Evolutionary conservation across 2,888 invertebrate species (phyloP), one percentile per base, ranked within the genome.

Genomic region (Tridacna crocea): DNA sequence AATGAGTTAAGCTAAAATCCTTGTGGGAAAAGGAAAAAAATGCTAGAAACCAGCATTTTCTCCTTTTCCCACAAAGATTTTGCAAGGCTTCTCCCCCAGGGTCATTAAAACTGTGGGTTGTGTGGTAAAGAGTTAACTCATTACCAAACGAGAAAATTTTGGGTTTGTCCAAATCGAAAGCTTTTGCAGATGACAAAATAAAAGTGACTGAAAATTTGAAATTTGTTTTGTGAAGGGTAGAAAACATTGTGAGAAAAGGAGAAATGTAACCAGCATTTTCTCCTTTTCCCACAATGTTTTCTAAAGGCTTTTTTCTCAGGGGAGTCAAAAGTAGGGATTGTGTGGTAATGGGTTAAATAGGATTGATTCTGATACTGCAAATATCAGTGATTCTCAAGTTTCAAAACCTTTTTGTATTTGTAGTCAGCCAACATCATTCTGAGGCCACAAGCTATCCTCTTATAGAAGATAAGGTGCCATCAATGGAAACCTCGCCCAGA

Each of bases 401-500:
- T 36, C 61, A 10, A 22, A 61, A n/a, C 13, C n/a, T n/a, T n/a
- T 26, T 19, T 3, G 13, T 13, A 24, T 61, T 61, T 61, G 36
- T 36, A 2, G 8, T 8, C 36, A 36, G 36, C 36, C 36, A 36
- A 36, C 61, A 61, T n/a, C 15, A 22, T n/a, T 61, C 61, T 61
- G 61, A 61, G 13, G 61, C 15, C 22, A 61, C 61, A 61, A 22
- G 13, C 3, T 61, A 22, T 63, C 26, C 74, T 3, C 36, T 81
- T 10, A 79, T 79, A 46, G 81, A 84, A 36, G 84, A 84, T 47
- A 51, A 70, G 61, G 81, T 79, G 36, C 79, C 81, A n/a, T 72
- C 70, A 27, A 24, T 81, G 36, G 84, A 79, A 65, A 79, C 61
- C 55, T 84, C 84, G 4, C 84, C 81, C n/a, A 48, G 78, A 48